Evolutionary conservation across 2,113 vertebrate genomes (phyloP).

Genomic region (Gobiocypris rarus): DNA sequence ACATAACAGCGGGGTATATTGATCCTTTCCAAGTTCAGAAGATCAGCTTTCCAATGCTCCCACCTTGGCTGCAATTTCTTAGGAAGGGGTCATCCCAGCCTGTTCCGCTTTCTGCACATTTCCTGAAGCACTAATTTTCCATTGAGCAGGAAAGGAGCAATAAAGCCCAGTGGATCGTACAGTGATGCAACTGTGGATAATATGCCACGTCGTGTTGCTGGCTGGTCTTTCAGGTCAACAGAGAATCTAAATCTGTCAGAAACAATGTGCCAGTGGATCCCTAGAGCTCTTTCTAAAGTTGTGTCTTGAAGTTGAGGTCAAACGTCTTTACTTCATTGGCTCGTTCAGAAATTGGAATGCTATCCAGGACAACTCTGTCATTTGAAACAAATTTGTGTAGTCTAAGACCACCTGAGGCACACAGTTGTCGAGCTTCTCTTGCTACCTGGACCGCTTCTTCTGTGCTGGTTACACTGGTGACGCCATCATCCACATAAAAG

Average conservation of each 20-base stretch:
- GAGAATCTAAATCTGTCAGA: neutral
- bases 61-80: too few species aligned
- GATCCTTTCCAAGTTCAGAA: too few species aligned
- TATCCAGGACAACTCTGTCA: neutral
- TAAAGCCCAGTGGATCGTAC: neutral
- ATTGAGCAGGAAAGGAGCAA: too few species aligned
- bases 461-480: too few species aligned
- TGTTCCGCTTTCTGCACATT: constrained; percentile 11
- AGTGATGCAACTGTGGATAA: neutral
- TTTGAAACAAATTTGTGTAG: neutral
- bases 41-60: too few species aligned
- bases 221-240: neutral
- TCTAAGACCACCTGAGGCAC: neutral
- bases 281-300: neutral
- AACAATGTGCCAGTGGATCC: neutral
- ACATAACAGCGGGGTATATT: too few species aligned
- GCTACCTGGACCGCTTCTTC: neutral
- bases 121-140: neutral
- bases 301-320: too few species aligned
- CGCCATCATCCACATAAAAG: too few species aligned
- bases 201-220: neutral
- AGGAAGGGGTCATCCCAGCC: neutral
- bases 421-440: neutral
- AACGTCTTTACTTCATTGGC: too few species aligned
- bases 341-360: too few species aligned